Evolutionary conservation across 2,888 invertebrate genomes (phyloP), one percentile per base, ranked within the genome.

Genomic region (Ommatoiulus sabulosus): DNA sequence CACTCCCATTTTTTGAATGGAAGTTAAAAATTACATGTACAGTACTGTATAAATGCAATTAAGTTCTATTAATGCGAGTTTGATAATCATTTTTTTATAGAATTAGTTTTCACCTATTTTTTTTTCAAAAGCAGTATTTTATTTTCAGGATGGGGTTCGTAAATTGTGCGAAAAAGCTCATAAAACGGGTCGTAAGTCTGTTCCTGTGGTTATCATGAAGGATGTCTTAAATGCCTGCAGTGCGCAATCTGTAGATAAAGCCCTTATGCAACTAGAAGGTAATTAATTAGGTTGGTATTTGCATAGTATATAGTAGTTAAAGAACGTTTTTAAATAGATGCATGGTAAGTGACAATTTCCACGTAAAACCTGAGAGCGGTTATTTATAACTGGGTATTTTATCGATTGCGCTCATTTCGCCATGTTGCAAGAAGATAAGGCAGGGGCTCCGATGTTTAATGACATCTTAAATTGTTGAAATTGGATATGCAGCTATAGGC

Each of bases 131-230:
- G 7, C 35, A 35, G 20, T 20, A 8, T 84, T 52, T 20, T 57
- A 15, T 80, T 87, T 88, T 24, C 88, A 91, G 91, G 91, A 91
- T 89, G 89, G 89, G 5, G 57, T 93, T 90, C 91, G 90, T 84
- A 91, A 91, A 90, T 91, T 93, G 91, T 91, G 92, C 44, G 92
- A 92, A 46, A 90, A 91, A 48, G 92, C 93, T 0, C 92, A 92
- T 57, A 90, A 92, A 86, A 91, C 92, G 89, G 91, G 92, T 84
- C 92, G 92, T 89, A 90, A 91, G 86, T 91, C 91, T 84, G 90
- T 93, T 24, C 91, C 92, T n/a, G 91, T 92, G 0, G 90, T 90
- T n/a, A 89, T 93, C 6, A 91, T 93, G 90, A 91, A 91, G 87
- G 91, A 92, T 35, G 91, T 93, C 48, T 91, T 93, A 88, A 90